Base-by-base conservation (phyloP, 1,140 invertebrate genomes). In the Leptoteleia sp. region DNA sequence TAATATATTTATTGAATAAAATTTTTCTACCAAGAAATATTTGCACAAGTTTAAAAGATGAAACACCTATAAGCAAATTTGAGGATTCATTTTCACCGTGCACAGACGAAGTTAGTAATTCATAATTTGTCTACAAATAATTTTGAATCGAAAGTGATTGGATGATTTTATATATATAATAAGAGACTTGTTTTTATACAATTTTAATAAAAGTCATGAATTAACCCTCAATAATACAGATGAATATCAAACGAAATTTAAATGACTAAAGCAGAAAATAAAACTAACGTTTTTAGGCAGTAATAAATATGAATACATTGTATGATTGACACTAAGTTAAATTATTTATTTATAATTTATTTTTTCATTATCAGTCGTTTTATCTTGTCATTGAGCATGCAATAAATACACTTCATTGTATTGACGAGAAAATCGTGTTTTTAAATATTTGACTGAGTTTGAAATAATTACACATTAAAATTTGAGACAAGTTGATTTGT, bases 71-170 rank as follows among this genome's bases (percentile, higher is more conserved):
- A 13, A 48, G 11, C 29, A 45, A 35, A 67, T n/a, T 67, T 33
- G 48, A 68, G 62, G 54, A 76, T 76, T 54, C 62, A 37, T 22
- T 75, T 75, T 65, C 31, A 75, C 61, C 59, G 59, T 75, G 59
- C 70, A 59, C 25, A 17, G 71, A 75, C 27, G 52, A 75, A 29
- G 8, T 45, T 4, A 45, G 35, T 54, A 55, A 61, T 61, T 72
- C 27, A 37, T 22, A 54, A 33, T 37, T 45, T 72, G 19, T 6
- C 33, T 71, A 61, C 13, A 71, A 52, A 71, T 35, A 52, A 71
- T 72, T 61, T 72, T 62, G 55, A 72, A 72, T 72, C 68, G 68
- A 72, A 72, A 72, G 55, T 72, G 68, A 72, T 62, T 42, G n/a
- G n/a, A n/a, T n/a, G n/a, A n/a, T n/a, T n/a, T n/a, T n/a, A n/a